Evolutionary conservation across 2,797 vertebrate genomes (phyloP), one percentile per base, ranked within the genome.

Genomic region (Parauchenoglanis ngamensis): DNA sequence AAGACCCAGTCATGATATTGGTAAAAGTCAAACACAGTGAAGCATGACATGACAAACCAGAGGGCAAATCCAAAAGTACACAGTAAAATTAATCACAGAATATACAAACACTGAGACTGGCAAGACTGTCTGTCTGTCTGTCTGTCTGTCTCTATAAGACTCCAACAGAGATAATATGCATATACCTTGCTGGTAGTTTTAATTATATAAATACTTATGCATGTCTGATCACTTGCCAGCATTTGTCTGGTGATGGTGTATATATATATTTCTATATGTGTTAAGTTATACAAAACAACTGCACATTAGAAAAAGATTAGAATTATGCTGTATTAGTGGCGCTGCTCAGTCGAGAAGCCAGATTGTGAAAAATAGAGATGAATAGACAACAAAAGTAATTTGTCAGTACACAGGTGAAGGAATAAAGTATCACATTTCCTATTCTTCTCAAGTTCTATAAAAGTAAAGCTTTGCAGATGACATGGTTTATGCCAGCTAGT

Each of bases 151-250:
- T 57, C 44, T 80, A 76, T 61, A 83, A 86, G 83, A 85, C 83
- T 89, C 88, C 87, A 87, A 90, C 88, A 78, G 86, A 89, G 86
- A 89, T 91, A 88, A 91, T 87, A 83, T 81, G 83, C 57, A 92
- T 86, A 92, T 91, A 87, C 91, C 87, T 93, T 91, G 85, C 31
- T 85, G 25, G 86, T 91, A 83, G 75, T 92, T 94, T 94, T 94
- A 94, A 94, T 94, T 94, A 93, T 87, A 92, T 90, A 63, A 63
- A 63, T 87, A 88, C 88, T 88, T 75, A 89, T 88, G 78, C 73
- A 84, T 86, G 81, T 93, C 93, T 92, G 93, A 93, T 87, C 83
- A 88, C 85, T 85, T 88, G 77, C 68, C 80, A 85, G 87, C 49
- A 13, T 87, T 87, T 44, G 54, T 76, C 73, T 73, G 23, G 40